A percentile compares a stretch with the other conserved stretches of the same genome.
These are phyloP conservation scores for Tridacna gigas DNA, from an alignment of 2,888 invertebrate species.

Conservation along the genomic window DNA sequence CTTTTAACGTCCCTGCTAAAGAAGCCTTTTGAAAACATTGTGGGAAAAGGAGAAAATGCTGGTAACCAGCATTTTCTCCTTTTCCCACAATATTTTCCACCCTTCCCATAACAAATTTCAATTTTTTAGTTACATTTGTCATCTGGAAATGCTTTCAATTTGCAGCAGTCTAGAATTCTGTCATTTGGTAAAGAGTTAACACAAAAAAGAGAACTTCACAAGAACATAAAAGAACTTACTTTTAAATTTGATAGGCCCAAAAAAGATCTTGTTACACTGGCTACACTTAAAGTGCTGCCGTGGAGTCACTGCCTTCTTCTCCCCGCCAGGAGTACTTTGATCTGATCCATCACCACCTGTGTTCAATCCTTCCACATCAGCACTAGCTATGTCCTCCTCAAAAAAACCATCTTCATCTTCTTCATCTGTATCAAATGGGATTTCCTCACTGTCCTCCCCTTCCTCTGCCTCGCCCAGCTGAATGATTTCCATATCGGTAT, in stretches of 20 bases:
- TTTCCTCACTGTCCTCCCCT: constrained; percentile 50
- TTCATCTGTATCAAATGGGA: constrained; percentile 46
- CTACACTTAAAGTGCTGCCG: constrained; percentile 60
- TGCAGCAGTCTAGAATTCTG: no score
- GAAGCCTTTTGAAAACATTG: no score
- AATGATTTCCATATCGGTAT: no score
- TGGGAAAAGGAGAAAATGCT: no score
- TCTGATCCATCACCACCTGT: constrained; percentile 7
- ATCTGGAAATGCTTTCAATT: no score
- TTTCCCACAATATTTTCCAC: no score
- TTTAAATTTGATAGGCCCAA: constrained; percentile 64
- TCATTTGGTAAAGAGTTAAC: no score
- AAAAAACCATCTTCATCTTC: constrained; percentile 38
- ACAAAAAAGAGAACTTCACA: neutral
- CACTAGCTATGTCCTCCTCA: constrained; percentile 16
- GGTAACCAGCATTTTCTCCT: no score
- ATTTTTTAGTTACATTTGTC: neutral
- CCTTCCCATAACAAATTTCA: neutral
- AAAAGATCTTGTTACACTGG: constrained; percentile 62
- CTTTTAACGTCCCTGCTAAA: no score
- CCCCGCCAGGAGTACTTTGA: neutral
- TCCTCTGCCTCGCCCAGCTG: constrained; percentile 25
- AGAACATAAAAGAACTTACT: constrained; percentile 39
- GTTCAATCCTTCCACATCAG: constrained; percentile 4
- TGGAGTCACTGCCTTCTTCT: constrained; percentile 49